Evolutionary conservation across 2,888 invertebrate genomes (phyloP).

Genomic region (Drosophila eohydei): DNA sequence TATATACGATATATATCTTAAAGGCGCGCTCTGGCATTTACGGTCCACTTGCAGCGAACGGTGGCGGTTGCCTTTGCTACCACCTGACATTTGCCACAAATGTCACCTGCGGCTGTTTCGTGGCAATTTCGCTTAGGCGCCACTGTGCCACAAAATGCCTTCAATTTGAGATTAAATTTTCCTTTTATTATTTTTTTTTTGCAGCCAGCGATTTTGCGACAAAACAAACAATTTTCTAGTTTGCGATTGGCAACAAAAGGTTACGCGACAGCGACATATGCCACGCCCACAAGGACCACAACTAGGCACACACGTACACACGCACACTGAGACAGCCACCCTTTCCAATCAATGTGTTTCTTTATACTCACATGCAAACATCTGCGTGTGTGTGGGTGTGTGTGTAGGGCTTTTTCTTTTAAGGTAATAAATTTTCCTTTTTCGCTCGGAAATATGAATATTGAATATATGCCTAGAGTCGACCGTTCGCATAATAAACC

Average conservation of each 20-base stretch:
- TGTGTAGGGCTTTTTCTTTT: conserved; percentile 24
- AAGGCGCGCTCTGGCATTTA: conserved; percentile 39
- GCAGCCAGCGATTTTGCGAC: conserved; percentile 50
- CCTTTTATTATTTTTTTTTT: conserved; percentile 18
- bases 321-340: background rate
- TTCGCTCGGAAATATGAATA: conserved; percentile 72
- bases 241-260: conserved; percentile 55
- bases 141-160: conserved; percentile 46
- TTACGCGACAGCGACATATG: conserved; percentile 34
- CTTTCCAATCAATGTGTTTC: conserved; percentile 37
- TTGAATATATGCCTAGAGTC: conserved; percentile 66
- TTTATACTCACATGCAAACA: conserved; percentile 40
- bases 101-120: conserved; percentile 49
- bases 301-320: conserved; percentile 1
- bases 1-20: background rate
- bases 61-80: conserved; percentile 3
- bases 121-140: conserved; percentile 58
- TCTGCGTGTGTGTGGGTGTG: conserved; percentile 17
- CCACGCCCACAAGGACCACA: conserved; percentile 8
- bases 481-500: conserved; percentile 59
- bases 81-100: conserved; percentile 38
- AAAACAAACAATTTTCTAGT: conserved; percentile 74
- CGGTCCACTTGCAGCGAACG: conserved; percentile 39
- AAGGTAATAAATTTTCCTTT: conserved; percentile 74
- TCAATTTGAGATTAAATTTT: conserved; percentile 63